phyloP scores from a whole-genome alignment of 2,888 invertebrate genomes.

The Calliphora vomitoria region DNA sequence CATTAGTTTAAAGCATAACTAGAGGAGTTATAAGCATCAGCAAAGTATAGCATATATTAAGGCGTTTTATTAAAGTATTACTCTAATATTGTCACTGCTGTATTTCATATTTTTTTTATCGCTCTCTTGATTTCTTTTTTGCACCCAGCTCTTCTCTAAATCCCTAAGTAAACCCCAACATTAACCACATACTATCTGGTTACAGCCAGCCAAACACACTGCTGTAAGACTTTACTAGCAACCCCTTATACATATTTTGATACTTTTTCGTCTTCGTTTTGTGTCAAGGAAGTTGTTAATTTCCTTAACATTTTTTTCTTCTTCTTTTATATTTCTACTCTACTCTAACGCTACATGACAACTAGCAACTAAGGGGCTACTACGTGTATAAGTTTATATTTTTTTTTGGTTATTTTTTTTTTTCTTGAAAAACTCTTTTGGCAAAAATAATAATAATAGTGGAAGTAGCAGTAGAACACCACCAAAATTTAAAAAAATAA shows the following conservation, averaged over 20 bases:
- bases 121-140: not conserved
- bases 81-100: slow-evolving; percentile 29
- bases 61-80: slow-evolving; percentile 32
- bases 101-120: not conserved
- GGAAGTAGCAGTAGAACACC: not conserved
- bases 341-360: slow-evolving; percentile 49
- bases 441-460: slow-evolving; percentile 6
- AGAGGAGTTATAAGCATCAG: not conserved
- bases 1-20: slow-evolving; percentile 33
- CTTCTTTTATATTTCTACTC: not conserved
- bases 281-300: slow-evolving; percentile 72
- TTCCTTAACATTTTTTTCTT: slow-evolving; percentile 58
- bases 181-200: slow-evolving; percentile 51
- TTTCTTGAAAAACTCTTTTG: slow-evolving; percentile 40
- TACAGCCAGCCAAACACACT: slow-evolving; percentile 22
- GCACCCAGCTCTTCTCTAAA: not conserved
- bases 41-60: slow-evolving; percentile 49
- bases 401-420: not conserved
- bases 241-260: not conserved
- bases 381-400: slow-evolving; percentile 4
- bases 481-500: not conserved
- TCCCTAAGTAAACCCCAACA: slow-evolving; percentile 49
- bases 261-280: slow-evolving; percentile 16
- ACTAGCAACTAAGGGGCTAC: not conserved
- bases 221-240: not conserved